These are phyloP conservation scores for Steinernema carpocapsae DNA, from an alignment of 2,888 invertebrate species.

Conservation along the genomic window DNA sequence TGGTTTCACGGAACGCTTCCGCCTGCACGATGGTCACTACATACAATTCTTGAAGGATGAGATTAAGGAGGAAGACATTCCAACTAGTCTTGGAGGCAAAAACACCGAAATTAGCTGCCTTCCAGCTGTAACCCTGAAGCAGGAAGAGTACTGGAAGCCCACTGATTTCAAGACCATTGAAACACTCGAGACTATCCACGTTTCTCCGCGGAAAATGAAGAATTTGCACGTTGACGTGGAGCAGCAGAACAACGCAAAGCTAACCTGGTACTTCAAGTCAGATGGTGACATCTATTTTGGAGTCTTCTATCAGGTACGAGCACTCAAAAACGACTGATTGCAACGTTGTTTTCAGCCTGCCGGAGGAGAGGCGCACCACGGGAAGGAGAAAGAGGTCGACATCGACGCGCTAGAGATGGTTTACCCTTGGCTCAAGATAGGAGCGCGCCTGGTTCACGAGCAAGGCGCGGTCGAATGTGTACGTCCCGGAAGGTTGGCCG, in stretches of 20 bases:
- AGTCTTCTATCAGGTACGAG: conserved; percentile 58
- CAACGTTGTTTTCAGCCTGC: neutral
- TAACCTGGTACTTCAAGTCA: conserved; percentile 67
- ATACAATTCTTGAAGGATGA: conserved; percentile 57
- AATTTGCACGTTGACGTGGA: conserved; percentile 56
- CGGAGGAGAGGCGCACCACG: neutral
- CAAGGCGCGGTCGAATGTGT: conserved; percentile 53
- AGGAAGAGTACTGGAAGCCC: conserved; percentile 59
- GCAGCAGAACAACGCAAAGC: conserved; percentile 33
- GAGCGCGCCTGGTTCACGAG: conserved; percentile 67
- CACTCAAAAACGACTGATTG: neutral
- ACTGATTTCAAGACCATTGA: conserved; percentile 50
- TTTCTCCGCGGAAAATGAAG: conserved; percentile 59
- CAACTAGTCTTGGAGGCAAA: conserved; percentile 63
- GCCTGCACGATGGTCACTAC: conserved; percentile 64
- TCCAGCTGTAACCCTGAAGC: conserved; percentile 56
- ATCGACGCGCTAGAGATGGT: conserved; percentile 64
- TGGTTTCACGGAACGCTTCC: conserved; percentile 66
- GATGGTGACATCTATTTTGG: conserved; percentile 68
- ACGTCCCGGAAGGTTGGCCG: conserved; percentile 52
- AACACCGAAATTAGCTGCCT: conserved; percentile 59
- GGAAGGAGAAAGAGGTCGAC: conserved; percentile 48
- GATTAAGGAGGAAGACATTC: conserved; percentile 60
- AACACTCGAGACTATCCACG: conserved; percentile 57
- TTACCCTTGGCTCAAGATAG: conserved; percentile 64